phyloP scores from a whole-genome alignment of 35 echinoderm and acorn worm species.

The Patiria miniata region DNA sequence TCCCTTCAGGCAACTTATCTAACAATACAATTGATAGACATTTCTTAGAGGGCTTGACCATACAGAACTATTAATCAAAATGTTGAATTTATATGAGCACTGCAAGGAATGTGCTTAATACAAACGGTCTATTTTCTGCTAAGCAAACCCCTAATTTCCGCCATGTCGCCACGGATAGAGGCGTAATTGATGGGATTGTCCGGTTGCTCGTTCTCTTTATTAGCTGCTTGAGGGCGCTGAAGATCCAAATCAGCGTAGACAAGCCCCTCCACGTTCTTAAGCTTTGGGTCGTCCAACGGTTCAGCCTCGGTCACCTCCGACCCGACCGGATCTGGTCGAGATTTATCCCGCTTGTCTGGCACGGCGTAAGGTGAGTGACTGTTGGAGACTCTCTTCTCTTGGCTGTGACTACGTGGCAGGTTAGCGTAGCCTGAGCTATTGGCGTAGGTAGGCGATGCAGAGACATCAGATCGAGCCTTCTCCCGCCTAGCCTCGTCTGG shows the following conservation, averaged over 20 bases:
- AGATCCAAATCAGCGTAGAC: conserved; percentile 19
- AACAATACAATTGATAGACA: too few species aligned
- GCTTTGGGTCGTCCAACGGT: background rate
- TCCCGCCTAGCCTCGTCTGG: background rate
- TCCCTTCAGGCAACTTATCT: too few species aligned
- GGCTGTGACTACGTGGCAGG: background rate
- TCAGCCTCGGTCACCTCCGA: background rate
- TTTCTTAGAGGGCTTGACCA: too few species aligned
- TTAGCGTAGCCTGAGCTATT: background rate
- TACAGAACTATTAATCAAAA: too few species aligned
- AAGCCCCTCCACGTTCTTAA: background rate
- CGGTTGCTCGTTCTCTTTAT: background rate
- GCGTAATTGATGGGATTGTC: conserved; percentile 7
- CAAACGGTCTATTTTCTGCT: background rate
- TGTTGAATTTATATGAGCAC: too few species aligned
- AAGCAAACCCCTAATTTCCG: background rate
- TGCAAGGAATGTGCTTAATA: too few species aligned
- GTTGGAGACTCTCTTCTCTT: background rate
- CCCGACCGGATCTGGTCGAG: background rate
- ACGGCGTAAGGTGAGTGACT: background rate
- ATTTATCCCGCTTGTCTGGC: background rate
- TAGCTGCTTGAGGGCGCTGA: background rate
- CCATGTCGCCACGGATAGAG: conserved; percentile 13
- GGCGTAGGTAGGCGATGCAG: background rate
- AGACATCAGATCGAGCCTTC: background rate